Base-by-base conservation (phyloP, 1,140 invertebrate species). In the Zaprionus davidi region DNA sequence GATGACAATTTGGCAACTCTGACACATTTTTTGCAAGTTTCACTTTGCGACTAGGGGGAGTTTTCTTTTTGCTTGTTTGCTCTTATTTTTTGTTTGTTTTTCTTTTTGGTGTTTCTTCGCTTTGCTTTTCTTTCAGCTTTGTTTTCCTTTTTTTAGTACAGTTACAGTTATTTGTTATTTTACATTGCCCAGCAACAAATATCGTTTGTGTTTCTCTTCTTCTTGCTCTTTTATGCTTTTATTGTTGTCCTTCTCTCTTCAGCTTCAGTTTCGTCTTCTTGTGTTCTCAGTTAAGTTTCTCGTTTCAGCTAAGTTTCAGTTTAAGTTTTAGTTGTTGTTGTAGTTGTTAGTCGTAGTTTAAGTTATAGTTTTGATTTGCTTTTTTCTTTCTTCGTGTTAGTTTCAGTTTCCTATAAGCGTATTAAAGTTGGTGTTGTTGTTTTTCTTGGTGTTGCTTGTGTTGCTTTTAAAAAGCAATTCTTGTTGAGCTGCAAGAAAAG, bases 351-450 rank as follows among this genome's bases (percentile, higher is more conserved):
- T 46, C 41, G 41, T 46, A 17, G 22, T 57, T 57, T 44, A n/a
- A 56, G 41, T 24, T 62, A 17, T n/a, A n/a, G 15, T 46, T 62
- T 49, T 49, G 13, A 24, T 55, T 55, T 56, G 24, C 11, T 56
- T 20, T 41, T 46, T 38, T 13, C 20, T 51, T 12, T 49, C 34
- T 64, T 53, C 28, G 46, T 60, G 59, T 73, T 60, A 41, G 28
- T 76, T 74, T 55, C 31, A 73, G 64, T 68, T 73, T 26, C 38
- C 34, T 53, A 41, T 58, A 70, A 71, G 68, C 73, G 60, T 66
- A 59, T 60, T 71, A 22, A 22, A 71, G 53, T 71, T 71, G 60
- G 59, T 76, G 59, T 70, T 75, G 41, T 66, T 49, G 3, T 31
- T 36, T 24, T 36, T 46, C 3, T 56, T 56, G 34, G 34, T 15